These are phyloP conservation scores for Leptopilina clavipes DNA, from an alignment of 1,140 invertebrate species.

Conservation along the genomic window DNA sequence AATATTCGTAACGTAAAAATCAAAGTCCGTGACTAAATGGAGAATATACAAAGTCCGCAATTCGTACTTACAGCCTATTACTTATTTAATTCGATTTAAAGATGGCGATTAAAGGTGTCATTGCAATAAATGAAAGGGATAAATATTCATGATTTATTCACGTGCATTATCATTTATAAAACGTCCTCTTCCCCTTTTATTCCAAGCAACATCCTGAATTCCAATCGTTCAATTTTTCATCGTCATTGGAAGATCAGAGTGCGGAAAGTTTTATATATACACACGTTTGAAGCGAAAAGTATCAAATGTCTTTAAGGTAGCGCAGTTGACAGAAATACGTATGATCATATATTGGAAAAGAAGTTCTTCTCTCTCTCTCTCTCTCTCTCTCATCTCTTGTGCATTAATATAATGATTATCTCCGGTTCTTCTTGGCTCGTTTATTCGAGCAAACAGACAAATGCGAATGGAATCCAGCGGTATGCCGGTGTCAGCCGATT, in stretches of 20 bases:
- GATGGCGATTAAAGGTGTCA: too few species aligned
- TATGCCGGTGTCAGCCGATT: constrained; percentile 28
- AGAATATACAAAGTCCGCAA: too few species aligned
- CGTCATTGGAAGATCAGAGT: not conserved
- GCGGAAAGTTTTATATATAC: not conserved
- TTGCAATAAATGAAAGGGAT: not conserved
- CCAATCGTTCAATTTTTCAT: constrained; percentile 6
- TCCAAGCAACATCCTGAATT: not conserved
- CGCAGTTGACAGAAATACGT: constrained; percentile 28
- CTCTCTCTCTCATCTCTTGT: too few species aligned
- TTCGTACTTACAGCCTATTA: too few species aligned
- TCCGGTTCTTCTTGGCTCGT: not conserved
- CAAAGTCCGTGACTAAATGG: too few species aligned
- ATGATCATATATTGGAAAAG: constrained; percentile 28
- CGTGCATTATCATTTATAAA: not conserved
- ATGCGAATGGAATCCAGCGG: constrained; percentile 30
- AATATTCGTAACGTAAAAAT: too few species aligned
- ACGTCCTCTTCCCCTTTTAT: not conserved
- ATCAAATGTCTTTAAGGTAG: too few species aligned
- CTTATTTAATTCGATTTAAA: not conserved
- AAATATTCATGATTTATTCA: constrained; percentile 8
- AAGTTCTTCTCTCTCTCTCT: too few species aligned
- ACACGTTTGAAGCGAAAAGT: not conserved
- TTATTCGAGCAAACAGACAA: constrained; percentile 2
- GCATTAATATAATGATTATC: constrained; percentile 30